Evolutionary conservation across 2,888 invertebrate genomes (phyloP).

Genomic region (Pycnomerus fuliginosus): DNA sequence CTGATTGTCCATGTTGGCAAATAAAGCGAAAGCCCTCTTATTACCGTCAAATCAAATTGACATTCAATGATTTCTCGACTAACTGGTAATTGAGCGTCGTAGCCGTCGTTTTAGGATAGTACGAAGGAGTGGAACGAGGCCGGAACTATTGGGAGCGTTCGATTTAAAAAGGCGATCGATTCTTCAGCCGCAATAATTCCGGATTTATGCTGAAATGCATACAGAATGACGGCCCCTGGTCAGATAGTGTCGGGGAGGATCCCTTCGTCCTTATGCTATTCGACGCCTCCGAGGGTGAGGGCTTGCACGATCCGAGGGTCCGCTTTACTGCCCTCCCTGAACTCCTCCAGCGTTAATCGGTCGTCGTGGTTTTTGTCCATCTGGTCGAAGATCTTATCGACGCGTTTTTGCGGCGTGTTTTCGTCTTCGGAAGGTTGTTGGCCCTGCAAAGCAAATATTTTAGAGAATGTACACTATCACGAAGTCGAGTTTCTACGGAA

Average conservation of each 20-base stretch:
- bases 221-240: conserved; percentile 29
- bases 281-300: conserved; percentile 80
- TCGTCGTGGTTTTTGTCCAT: conserved; percentile 99
- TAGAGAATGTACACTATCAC: neutral
- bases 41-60: no score
- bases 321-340: conserved; percentile 96
- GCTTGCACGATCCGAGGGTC: conserved; percentile 98
- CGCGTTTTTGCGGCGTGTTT: conserved; percentile 91
- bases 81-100: conserved; percentile 35
- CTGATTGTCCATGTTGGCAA: no score
- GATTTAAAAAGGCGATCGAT: no score
- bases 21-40: no score
- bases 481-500: no score
- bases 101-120: conserved; percentile 27
- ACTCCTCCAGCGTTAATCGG: conserved; percentile 91
- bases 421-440: conserved; percentile 88
- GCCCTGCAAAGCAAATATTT: conserved; percentile 70
- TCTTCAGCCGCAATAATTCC: no score
- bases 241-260: conserved; percentile 45
- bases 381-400: conserved; percentile 98
- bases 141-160: no score
- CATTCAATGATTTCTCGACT: no score
- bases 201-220: neutral
- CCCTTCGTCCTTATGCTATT: conserved; percentile 54
- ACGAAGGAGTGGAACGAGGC: no score